Base-by-base conservation (phyloP, 2,113 vertebrate species). In the Diphyllodes magnificus region DNA sequence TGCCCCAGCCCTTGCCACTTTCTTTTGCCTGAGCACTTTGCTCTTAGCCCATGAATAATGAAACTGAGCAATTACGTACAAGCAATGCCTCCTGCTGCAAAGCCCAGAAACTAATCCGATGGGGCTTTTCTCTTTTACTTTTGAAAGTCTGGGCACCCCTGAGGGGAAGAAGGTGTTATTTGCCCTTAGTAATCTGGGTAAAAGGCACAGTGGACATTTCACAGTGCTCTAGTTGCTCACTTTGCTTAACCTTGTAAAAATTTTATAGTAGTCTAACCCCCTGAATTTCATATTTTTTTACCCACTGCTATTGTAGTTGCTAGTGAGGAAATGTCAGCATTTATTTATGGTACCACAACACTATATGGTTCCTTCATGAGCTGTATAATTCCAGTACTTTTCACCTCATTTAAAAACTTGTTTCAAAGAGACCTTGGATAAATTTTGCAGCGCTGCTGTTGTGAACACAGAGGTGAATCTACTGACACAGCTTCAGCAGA, bases 231-330 rank as follows among this genome's bases (percentile, higher is more conserved):
- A 53, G 47, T 79, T 93, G 33, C 69, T 95, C 86, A 57, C 51
- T 92, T 90, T 78, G 49, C 53, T 80, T 94, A 96, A 90, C 65
- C 51, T 93, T 45, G 71, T 95, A 91, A 96, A 97, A 88, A 78
- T 90, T 94, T 96, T 92, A 94, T 89, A 75, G 79, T 57, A 65
- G 37, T 23, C 20, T 88, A 78, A 18, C 1, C 3, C 69, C 33
- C n/a, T 65, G 76, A 79, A 85, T 91, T 85, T 90, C 50, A 19
- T 37, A 54, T 8, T 53, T 61, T 80, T 84, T 93, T 59, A 63
- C 51, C 60, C 45, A 39, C 70, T 83, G 53, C 27, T 78, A 33
- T 88, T 92, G 64, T 86, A 83, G 81, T 80, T 65, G 84, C 51
- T 91, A 91, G 91, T 71, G 47, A 92, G 64, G 47, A 93, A 75